These are phyloP conservation scores for Neomicropteryx cornuta DNA, from an alignment of 1,140 invertebrate species.

Conservation along the genomic window DNA sequence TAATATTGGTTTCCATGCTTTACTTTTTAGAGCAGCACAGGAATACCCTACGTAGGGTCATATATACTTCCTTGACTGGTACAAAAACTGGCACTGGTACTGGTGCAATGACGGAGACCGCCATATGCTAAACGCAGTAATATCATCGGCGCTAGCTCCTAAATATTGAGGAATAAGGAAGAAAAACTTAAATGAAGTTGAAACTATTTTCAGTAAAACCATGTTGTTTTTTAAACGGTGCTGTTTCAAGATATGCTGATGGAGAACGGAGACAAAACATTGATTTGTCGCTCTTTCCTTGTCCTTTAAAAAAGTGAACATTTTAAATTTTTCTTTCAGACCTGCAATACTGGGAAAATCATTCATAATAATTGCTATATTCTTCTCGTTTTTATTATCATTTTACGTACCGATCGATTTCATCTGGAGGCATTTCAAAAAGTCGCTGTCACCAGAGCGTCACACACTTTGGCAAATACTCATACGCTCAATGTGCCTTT, in stretches of 20 bases:
- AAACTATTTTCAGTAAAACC: neutral
- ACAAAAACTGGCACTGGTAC: too few relatives aligned
- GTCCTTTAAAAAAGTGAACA: neutral
- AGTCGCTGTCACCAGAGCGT: constrained; percentile 31
- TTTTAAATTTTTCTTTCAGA: constrained; percentile 19
- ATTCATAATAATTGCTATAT: constrained; percentile 66
- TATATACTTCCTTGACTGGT: too few relatives aligned
- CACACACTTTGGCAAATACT: constrained; percentile 46
- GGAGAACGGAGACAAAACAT: neutral
- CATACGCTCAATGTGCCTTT: constrained; percentile 38
- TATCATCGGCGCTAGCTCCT: too few relatives aligned
- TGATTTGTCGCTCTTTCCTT: neutral
- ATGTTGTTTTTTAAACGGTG: neutral
- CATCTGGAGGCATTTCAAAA: constrained; percentile 39
- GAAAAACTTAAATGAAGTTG: too few relatives aligned
- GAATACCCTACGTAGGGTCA: too few relatives aligned
- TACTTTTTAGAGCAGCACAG: too few relatives aligned
- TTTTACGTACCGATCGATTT: constrained; percentile 73
- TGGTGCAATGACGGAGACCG: too few relatives aligned
- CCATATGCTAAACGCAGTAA: too few relatives aligned
- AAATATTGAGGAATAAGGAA: too few relatives aligned
- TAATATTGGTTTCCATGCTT: too few relatives aligned
- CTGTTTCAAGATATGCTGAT: neutral
- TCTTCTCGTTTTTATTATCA: constrained; percentile 75
- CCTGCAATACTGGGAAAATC: constrained; percentile 59